A percentile compares a stretch with the other conserved stretches of the same genome.
phyloP scores from a whole-genome alignment of 92 coral and sea anemone species.

The Heliopora coerulea region DNA sequence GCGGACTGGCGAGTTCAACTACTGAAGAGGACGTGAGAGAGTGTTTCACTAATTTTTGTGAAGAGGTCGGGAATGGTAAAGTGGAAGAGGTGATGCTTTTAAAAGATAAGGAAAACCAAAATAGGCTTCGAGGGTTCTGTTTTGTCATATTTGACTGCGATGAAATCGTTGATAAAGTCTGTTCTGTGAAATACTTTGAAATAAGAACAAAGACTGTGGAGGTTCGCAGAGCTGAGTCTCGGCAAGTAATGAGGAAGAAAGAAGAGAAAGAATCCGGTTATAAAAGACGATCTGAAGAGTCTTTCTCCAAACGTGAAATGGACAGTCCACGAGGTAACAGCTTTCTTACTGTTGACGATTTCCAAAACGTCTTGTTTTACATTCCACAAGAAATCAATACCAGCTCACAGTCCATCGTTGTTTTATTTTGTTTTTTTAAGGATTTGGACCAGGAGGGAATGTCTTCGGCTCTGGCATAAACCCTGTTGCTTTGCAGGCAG shows the following conservation, averaged over 20 bases:
- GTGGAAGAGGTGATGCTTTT: slow-evolving; percentile 83
- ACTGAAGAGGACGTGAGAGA: slow-evolving; percentile 83
- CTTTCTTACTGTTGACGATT: too few species aligned
- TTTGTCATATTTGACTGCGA: slow-evolving; percentile 88
- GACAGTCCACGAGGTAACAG: slow-evolving; percentile 18
- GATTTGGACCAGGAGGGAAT: slow-evolving; percentile 9
- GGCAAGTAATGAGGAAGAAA: slow-evolving; percentile 73
- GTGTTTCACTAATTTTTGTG: slow-evolving; percentile 69
- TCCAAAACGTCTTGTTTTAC: too few species aligned
- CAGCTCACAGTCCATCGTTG: too few species aligned
- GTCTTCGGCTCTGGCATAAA: slow-evolving; percentile 13
- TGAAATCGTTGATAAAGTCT: slow-evolving; percentile 83
- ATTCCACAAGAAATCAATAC: too few species aligned
- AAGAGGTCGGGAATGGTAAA: slow-evolving; percentile 74
- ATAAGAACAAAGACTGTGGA: slow-evolving; percentile 92
- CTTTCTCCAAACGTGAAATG: slow-evolving; percentile 9
- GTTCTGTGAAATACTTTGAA: slow-evolving; percentile 81
- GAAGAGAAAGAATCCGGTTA: slow-evolving; percentile 67
- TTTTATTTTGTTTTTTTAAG: too few species aligned
- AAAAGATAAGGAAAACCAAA: slow-evolving; percentile 80
- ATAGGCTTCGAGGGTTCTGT: slow-evolving; percentile 90
- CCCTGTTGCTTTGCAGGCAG: slow-evolving; percentile 33
- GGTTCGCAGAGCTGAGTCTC: slow-evolving; percentile 91
- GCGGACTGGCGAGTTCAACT: slow-evolving; percentile 95
- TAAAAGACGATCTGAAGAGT: slow-evolving; percentile 18